phyloP scores from a whole-genome alignment of 2,797 vertebrate genomes.

The Delichon dasypus region DNA sequence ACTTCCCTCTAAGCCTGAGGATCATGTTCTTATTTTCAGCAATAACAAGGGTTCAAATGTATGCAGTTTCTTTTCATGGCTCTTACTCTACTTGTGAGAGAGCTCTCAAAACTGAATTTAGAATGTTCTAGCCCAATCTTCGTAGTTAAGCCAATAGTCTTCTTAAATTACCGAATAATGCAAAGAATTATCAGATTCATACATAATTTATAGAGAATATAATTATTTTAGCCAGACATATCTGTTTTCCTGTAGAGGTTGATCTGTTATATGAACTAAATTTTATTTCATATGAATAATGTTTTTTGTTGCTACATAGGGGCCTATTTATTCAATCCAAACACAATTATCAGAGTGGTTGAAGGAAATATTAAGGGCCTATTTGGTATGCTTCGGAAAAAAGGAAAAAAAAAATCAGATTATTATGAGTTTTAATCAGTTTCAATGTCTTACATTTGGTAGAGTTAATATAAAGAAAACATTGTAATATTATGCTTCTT shows the following conservation, averaged over 20 bases:
- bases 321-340: not conserved
- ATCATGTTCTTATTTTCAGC: not conserved
- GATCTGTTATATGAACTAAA: not conserved
- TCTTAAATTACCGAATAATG: not conserved
- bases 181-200: not conserved
- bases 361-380: not conserved
- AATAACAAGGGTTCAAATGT: not conserved
- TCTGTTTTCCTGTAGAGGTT: not conserved
- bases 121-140: not conserved
- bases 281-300: not conserved
- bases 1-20: not conserved
- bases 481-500: not conserved
- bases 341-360: not conserved
- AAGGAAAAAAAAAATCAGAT: not conserved
- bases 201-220: not conserved
- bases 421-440: not conserved
- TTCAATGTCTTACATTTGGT: not conserved
- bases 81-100: not conserved
- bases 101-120: not conserved
- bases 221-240: not conserved
- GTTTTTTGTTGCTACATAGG: not conserved
- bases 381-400: not conserved
- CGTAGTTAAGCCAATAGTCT: not conserved
- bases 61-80: not conserved
- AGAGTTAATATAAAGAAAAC: not conserved